Base-by-base conservation (phyloP, 2,797 vertebrate species). In the Megaceryle alcyon region DNA sequence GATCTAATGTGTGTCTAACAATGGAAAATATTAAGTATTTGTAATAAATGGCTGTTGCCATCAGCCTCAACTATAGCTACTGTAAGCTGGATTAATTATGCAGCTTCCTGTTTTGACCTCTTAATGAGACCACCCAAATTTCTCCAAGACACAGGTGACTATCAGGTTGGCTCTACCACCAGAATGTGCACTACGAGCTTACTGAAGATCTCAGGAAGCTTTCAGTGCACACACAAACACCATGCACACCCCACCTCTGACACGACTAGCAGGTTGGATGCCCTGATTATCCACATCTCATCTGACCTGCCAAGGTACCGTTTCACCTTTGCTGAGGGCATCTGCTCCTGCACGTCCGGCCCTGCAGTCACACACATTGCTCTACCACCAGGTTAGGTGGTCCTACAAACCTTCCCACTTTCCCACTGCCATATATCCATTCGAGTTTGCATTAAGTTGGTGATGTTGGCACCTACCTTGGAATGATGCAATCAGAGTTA, bases 51-150 rank as follows among this genome's bases (percentile, higher is more conserved):
- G 43, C 68, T 71, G 29, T 31, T 69, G 73, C 76, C 44, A 82
- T 44, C 44, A 73, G 86, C 49, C 35, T 39, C 51, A 60, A 56
- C 29, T 89, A 73, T 78, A 81, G 53, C n/a, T 29, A 54, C 37
- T 71, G 1, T n/a, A 86, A 64, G 12, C 15, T 70, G 57, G 19
- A 68, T 10, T 71, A 86, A 88, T 33, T 70, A 70, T 46, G 72
- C 6, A 43, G 60, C 73, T 56, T 29, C 39, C 51, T 63, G 35
- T 71, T 91, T 53, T 69, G 29, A 75, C 18, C 29, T 22, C 41
- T 88, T 65, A 87, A 59, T 7, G 66, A 70, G 82, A 81, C n/a
- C 31, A 29, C 19, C 70, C 73, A 66, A 46, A 83, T 83, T 91
- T 69, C 53, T 86, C 66, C 43, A 59, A 82, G 43, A 86, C 54